A percentile compares a stretch with the other conserved stretches of the same genome.
phyloP scores from a whole-genome alignment of 2,888 invertebrate genomes.

The Tachystola acroxantha region DNA sequence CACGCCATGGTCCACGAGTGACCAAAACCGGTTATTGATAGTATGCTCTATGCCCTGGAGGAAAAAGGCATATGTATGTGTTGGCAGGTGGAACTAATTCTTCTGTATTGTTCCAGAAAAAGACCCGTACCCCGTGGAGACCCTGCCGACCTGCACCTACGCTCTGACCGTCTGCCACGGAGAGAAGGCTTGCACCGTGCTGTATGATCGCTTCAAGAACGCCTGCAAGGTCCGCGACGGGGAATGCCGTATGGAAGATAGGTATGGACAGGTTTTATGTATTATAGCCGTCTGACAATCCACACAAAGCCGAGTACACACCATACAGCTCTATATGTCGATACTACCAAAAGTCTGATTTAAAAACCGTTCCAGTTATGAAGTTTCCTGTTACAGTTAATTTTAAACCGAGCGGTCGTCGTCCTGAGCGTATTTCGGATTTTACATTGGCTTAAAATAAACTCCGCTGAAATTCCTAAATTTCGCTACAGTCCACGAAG shows the following conservation, averaged over 20 bases:
- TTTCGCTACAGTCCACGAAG: neutral
- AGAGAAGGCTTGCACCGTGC: constrained; percentile 87
- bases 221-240: constrained; percentile 92
- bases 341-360: too few relatives aligned
- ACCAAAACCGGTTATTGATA: too few relatives aligned
- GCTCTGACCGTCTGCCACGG: constrained; percentile 91
- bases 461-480: neutral
- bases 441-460: neutral
- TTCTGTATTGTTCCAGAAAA: constrained; percentile 88
- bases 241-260: constrained; percentile 93
- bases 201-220: constrained; percentile 91
- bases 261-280: constrained; percentile 79
- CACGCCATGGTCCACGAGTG: too few relatives aligned
- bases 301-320: too few relatives aligned
- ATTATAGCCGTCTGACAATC: too few relatives aligned
- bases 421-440: neutral
- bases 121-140: constrained; percentile 93
- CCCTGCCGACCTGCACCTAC: constrained; percentile 93
- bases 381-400: too few relatives aligned
- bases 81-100: too few relatives aligned
- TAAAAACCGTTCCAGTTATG: too few relatives aligned
- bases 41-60: too few relatives aligned
- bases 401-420: neutral
- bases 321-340: too few relatives aligned
- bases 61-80: too few relatives aligned